phyloP scores from a whole-genome alignment of 2,888 invertebrate species.

The Cerastoderma edule region DNA sequence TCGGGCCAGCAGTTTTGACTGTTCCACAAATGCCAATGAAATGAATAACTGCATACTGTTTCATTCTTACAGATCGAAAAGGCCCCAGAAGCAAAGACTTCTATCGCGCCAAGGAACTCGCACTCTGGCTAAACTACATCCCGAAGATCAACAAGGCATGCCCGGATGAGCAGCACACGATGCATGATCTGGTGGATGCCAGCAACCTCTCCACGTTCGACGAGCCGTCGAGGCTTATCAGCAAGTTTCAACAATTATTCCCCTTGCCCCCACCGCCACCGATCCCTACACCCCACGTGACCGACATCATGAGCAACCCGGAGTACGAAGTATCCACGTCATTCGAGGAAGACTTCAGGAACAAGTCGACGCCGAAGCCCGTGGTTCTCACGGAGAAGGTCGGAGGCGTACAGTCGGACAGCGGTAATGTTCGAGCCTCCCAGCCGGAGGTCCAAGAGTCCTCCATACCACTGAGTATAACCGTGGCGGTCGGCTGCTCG shows the following conservation, averaged over 20 bases:
- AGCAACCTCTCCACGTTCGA: constrained; percentile 95
- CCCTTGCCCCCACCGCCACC: constrained; percentile 78
- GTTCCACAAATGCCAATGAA: no score
- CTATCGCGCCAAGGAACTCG: constrained; percentile 96
- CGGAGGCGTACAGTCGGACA: constrained; percentile 11
- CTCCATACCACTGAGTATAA: constrained; percentile 80
- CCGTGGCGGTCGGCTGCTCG: constrained; percentile 96
- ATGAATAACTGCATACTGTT: no score
- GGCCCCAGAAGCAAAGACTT: constrained; percentile 96
- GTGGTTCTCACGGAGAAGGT: not conserved
- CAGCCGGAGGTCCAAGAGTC: constrained; percentile 12
- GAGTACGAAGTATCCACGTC: constrained; percentile 14
- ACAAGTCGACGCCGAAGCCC: constrained; percentile 13
- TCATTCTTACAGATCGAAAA: constrained; percentile 18
- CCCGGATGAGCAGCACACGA: constrained; percentile 90
- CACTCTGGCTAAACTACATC: constrained; percentile 97
- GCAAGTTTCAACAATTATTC: constrained; percentile 63
- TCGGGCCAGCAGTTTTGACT: no score
- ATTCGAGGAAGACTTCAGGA: not conserved
- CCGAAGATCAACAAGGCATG: constrained; percentile 94
- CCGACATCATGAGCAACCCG: not conserved
- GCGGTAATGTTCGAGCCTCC: not conserved
- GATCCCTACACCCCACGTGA: not conserved
- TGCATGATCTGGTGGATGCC: constrained; percentile 91
- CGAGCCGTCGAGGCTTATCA: constrained; percentile 89